phyloP scores from a whole-genome alignment of 2,888 invertebrate genomes.

The Drosophila silvestris region DNA sequence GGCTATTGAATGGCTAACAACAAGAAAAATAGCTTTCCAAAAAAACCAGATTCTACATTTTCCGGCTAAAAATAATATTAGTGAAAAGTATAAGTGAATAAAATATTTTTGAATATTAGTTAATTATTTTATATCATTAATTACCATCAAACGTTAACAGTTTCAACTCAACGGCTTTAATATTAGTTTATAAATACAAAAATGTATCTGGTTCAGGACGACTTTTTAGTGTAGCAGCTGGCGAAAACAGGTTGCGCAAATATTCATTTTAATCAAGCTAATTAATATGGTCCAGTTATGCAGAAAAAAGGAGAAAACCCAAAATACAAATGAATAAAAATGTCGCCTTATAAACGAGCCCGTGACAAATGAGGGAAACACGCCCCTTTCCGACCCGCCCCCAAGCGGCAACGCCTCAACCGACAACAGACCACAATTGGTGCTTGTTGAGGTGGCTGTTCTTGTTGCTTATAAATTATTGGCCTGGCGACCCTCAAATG shows the following conservation, averaged over 20 bases:
- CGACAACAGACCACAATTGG: conserved; percentile 13
- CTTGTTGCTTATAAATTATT: conserved; percentile 4
- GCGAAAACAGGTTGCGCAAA: conserved; percentile 59
- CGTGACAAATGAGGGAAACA: conserved; percentile 54
- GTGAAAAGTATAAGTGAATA: neutral
- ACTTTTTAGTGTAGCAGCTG: conserved; percentile 30
- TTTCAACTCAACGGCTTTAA: neutral
- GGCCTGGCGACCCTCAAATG: conserved; percentile 20
- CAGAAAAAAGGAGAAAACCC: conserved; percentile 5
- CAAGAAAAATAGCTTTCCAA: neutral
- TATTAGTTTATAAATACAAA: neutral
- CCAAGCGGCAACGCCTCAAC: neutral
- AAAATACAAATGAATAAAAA: conserved; percentile 43
- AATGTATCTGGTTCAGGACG: neutral
- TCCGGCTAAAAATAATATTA: neutral
- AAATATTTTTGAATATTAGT: neutral
- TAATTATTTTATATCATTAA: neutral
- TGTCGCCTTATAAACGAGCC: conserved; percentile 29
- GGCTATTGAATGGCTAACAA: neutral
- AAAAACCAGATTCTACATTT: neutral
- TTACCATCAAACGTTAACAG: neutral
- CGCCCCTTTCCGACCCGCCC: conserved; percentile 9
- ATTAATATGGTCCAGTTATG: conserved; percentile 75
- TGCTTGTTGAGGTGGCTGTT: neutral
- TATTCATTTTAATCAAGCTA: conserved; percentile 80